These are phyloP conservation scores for Stenchaetothrips biformis DNA, from an alignment of 2,888 invertebrate genomes.

Conservation along the genomic window DNA sequence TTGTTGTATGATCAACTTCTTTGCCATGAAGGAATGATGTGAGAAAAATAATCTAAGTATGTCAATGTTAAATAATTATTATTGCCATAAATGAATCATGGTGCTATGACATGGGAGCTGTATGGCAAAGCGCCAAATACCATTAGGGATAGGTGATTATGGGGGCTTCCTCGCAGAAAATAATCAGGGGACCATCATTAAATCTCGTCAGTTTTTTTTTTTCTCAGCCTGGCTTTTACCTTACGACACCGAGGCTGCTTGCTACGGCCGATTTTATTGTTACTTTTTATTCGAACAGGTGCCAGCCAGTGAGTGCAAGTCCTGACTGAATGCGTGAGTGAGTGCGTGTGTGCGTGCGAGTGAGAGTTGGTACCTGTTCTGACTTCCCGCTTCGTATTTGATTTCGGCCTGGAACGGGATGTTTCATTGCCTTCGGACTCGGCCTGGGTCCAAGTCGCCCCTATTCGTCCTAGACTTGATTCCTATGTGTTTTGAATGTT, in stretches of 20 bases:
- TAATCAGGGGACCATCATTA: not conserved
- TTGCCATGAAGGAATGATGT: not conserved
- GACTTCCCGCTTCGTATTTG: not conserved
- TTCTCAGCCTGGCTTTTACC: not conserved
- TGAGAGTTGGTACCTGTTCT: not conserved
- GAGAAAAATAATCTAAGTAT: not conserved
- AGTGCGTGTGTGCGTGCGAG: not conserved
- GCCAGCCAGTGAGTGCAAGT: not conserved
- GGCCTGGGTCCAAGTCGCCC: not conserved
- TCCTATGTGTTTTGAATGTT: constrained; percentile 18
- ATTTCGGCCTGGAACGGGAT: not conserved
- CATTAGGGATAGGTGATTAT: not conserved
- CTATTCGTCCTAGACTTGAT: not conserved
- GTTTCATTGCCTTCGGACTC: not conserved
- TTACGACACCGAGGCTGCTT: not conserved
- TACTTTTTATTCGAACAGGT: constrained; percentile 17
- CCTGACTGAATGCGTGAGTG: not conserved
- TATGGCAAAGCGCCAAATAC: constrained; percentile 19
- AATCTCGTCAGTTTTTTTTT: not conserved
- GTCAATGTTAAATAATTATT: not conserved
- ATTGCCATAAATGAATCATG: constrained; percentile 14
- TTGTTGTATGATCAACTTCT: constrained; percentile 4
- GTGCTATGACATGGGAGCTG: not conserved
- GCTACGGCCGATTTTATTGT: not conserved
- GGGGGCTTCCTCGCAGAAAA: not conserved